Evolutionary conservation across 2,888 invertebrate species (phyloP), one percentile per base, ranked within the genome.

Genomic region (Hypolimnas misippus): DNA sequence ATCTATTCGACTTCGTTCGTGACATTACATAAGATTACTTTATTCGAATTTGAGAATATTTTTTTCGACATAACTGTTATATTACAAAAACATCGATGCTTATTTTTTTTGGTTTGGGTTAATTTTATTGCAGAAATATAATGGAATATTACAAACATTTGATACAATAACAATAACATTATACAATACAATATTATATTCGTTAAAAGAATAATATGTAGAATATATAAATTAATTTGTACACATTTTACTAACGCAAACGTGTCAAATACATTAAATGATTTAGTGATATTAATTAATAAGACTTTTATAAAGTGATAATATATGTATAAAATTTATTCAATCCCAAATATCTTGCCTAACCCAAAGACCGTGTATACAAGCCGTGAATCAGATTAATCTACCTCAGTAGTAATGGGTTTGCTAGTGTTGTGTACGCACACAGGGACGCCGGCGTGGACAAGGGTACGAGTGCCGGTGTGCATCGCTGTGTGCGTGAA

Each of bases 371-470:
- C 25, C 31, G 40, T 53, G 25, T 67, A 63, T 44, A 59, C 57
- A 57, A 52, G 49, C 78, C 80, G 83, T 87, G 86, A 87, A 88
- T 88, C 83, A 86, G 82, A 87, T 87, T 86, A 84, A 79, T 72
- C 59, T 70, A 70, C 65, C 70, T 68, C 61, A 68, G 66, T 68
- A 63, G 68, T 71, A 71, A 68, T 69, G 67, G 70, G 70, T 65
- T 69, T 69, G 66, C 66, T 71, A 55, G 67, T 70, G 65, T 68
- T 67, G 69, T 69, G 67, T 69, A 66, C 61, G 61, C 63, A 57
- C 63, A 67, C 65, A 63, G 57, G 62, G 62, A 69, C 71, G 64
- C 57, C 70, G 69, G 74, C 67, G 76, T 74, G 72, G 72, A 62
- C 65, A 51, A 57, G 46, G 42, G 70, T 64, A 57, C 65, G 66